A percentile compares a stretch with the other conserved stretches of the same genome.
These are phyloP conservation scores for Phrynocephalus forsythii DNA, from an alignment of 2,797 vertebrate species.

Conservation along the genomic window DNA sequence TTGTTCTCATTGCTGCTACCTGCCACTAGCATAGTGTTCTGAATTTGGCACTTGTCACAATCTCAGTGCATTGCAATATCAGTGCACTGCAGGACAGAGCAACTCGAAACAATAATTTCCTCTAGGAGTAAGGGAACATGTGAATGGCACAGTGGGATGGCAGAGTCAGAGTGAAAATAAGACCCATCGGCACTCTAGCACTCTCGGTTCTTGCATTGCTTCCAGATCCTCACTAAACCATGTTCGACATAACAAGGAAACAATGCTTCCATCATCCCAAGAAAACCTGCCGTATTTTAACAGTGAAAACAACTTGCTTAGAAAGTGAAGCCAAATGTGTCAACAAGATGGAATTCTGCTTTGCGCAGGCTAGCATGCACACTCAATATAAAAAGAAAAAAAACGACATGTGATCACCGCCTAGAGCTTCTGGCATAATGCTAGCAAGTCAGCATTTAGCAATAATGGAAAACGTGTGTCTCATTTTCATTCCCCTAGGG, in stretches of 20 bases:
- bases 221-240: slow-evolving; percentile 41
- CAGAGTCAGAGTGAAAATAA: neutral
- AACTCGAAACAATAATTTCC: slow-evolving; percentile 26
- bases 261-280: slow-evolving; percentile 42
- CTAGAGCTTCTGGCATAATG: neutral
- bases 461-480: slow-evolving; percentile 52
- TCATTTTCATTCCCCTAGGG: slow-evolving; percentile 51
- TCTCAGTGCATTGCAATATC: slow-evolving; percentile 36
- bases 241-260: neutral
- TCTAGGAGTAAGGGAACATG: slow-evolving; percentile 12
- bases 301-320: slow-evolving; percentile 60
- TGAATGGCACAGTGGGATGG: slow-evolving; percentile 40
- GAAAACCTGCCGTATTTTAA: slow-evolving; percentile 62
- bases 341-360: slow-evolving; percentile 62
- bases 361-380: slow-evolving; percentile 39
- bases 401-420: slow-evolving; percentile 31
- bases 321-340: slow-evolving; percentile 57
- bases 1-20: slow-evolving; percentile 39
- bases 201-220: slow-evolving; percentile 3
- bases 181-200: slow-evolving; percentile 31
- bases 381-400: slow-evolving; percentile 34
- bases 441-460: slow-evolving; percentile 39
- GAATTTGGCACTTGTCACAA: slow-evolving; percentile 42
- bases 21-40: slow-evolving; percentile 12
- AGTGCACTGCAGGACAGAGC: neutral